Conservation (phyloP, 2,888 invertebrate species). For the Cheilosia impressa region DNA sequence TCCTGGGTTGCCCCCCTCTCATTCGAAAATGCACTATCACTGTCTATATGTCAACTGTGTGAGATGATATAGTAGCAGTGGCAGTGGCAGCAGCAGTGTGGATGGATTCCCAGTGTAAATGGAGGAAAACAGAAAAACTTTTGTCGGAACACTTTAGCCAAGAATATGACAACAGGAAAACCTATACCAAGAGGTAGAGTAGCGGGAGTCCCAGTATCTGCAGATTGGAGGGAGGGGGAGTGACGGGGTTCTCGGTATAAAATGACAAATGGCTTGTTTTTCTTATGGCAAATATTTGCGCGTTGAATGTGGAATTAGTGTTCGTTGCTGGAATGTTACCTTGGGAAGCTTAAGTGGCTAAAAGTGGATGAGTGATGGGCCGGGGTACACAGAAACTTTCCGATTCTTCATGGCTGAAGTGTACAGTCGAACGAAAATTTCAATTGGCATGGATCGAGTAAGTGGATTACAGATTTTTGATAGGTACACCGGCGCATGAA, state of each 20-base stretch:
- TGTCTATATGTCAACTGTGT: conserved; percentile 26
- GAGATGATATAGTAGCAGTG: conserved; percentile 38
- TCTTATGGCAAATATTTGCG: conserved; percentile 65
- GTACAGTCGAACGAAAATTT: neutral
- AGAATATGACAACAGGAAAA: conserved; percentile 42
- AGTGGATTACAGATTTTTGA: too few species aligned
- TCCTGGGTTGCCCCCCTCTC: neutral
- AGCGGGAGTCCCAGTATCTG: conserved; percentile 26
- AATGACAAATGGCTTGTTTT: conserved; percentile 66
- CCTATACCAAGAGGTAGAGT: neutral
- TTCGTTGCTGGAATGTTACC: conserved; percentile 27
- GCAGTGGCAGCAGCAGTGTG: conserved; percentile 11
- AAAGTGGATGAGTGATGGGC: conserved; percentile 17
- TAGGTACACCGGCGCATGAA: too few species aligned
- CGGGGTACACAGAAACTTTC: neutral
- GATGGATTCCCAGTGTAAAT: conserved; percentile 44
- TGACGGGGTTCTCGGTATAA: conserved; percentile 8
- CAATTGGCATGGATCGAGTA: too few species aligned
- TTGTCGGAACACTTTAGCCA: conserved; percentile 56
- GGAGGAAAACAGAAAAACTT: conserved; percentile 53
- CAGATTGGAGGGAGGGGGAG: neutral
- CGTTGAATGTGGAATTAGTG: conserved; percentile 57
- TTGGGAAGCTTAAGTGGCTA: conserved; percentile 10
- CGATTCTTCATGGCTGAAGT: neutral
- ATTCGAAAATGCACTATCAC: conserved; percentile 12